phyloP scores from a whole-genome alignment of 1,140 invertebrate genomes.

The Magallana angulata region DNA sequence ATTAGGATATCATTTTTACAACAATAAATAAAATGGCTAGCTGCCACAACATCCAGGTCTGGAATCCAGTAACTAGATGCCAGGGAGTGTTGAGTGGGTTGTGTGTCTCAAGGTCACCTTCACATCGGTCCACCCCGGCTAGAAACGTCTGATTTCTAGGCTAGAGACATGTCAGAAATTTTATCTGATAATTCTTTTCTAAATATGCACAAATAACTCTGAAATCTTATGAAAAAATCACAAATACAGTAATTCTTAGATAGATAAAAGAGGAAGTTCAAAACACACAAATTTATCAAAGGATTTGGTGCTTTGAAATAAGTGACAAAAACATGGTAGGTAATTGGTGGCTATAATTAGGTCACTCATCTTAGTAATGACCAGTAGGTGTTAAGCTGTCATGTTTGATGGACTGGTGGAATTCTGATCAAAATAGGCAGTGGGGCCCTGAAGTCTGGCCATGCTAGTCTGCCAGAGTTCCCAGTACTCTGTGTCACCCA shows the following conservation, averaged over 20 bases:
- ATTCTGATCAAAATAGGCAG: background rate
- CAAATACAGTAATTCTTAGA: no score
- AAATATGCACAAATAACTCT: no score
- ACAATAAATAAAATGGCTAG: no score
- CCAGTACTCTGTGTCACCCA: background rate
- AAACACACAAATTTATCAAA: no score
- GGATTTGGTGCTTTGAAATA: no score
- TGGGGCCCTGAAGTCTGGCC: background rate
- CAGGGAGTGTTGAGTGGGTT: background rate
- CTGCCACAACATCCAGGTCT: background rate
- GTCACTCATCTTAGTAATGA: conserved; percentile 13
- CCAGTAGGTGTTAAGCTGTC: conserved; percentile 18
- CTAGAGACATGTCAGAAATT: no score
- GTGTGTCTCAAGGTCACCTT: conserved; percentile 19
- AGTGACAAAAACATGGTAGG: no score
- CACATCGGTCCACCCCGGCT: background rate
- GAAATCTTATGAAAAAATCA: no score
- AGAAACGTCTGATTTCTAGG: no score
- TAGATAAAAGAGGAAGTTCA: no score
- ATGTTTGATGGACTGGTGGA: background rate
- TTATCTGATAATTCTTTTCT: no score
- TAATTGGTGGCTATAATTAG: background rate
- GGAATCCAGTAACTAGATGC: background rate
- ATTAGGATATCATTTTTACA: background rate
- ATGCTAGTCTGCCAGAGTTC: background rate